Percentiles rank a stretch among this genome's conserved stretches.
Conservation (phyloP, 2,888 invertebrate genomes). For the Caenorhabditis sinica region DNA sequence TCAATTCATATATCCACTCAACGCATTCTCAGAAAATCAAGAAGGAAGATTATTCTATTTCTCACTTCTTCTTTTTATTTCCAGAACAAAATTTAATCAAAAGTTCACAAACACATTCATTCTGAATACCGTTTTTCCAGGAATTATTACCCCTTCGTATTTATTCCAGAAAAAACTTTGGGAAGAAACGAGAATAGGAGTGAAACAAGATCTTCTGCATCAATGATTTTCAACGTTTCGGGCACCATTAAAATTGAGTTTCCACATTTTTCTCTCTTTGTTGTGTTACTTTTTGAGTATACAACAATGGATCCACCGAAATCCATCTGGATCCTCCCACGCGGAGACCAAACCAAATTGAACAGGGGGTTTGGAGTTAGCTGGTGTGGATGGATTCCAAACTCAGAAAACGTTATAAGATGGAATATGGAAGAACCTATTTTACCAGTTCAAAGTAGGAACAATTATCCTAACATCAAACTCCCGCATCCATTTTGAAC, state of each 20-base stretch:
- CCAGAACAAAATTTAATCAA: neutral
- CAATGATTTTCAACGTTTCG: slow-evolving; percentile 40
- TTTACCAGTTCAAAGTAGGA: too few relatives aligned
- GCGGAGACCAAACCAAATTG: neutral
- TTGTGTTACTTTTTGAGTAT: slow-evolving; percentile 2
- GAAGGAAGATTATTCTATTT: neutral
- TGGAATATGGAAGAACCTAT: too few relatives aligned
- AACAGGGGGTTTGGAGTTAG: neutral
- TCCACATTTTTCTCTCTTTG: slow-evolving; percentile 8
- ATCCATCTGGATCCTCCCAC: neutral
- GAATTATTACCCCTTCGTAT: neutral
- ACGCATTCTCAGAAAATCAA: neutral
- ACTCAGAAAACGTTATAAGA: too few relatives aligned
- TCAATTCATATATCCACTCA: too few relatives aligned
- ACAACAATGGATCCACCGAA: slow-evolving; percentile 11
- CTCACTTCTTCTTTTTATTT: neutral
- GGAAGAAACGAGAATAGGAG: slow-evolving; percentile 8
- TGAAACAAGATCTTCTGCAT: slow-evolving; percentile 34
- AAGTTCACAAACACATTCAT: neutral
- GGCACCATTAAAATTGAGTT: slow-evolving; percentile 28
- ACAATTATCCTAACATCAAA: too few relatives aligned
- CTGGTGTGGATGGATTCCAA: too few relatives aligned
- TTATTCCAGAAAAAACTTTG: slow-evolving; percentile 10
- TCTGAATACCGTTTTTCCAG: neutral
- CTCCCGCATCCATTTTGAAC: too few relatives aligned